phyloP scores from a whole-genome alignment of 2,888 invertebrate genomes.

The Parelbella ahira region DNA sequence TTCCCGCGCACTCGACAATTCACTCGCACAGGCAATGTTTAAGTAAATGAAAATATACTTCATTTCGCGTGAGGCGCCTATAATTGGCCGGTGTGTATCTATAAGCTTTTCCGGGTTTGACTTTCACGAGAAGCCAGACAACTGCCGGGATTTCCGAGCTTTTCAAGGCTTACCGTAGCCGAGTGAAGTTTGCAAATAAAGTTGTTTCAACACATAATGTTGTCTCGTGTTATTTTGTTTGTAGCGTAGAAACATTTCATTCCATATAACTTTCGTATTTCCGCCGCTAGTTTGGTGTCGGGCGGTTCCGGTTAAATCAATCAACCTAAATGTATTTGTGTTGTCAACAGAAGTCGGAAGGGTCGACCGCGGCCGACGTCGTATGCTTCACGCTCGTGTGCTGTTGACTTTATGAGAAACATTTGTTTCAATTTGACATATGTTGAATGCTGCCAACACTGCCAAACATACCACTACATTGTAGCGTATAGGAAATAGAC shows the following conservation, averaged over 20 bases:
- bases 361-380: conserved; percentile 2
- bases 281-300: background rate
- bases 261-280: background rate
- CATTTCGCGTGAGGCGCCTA: no score
- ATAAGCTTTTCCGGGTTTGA: no score
- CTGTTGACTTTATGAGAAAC: background rate
- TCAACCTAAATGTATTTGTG: conserved; percentile 35
- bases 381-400: background rate
- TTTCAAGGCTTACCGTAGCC: background rate
- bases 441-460: conserved; percentile 2
- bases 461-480: no score
- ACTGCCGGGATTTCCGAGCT: conserved; percentile 3
- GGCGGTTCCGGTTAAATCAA: conserved; percentile 33
- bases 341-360: conserved; percentile 29
- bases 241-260: no score
- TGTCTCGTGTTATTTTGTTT: no score
- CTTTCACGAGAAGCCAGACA: conserved; percentile 5
- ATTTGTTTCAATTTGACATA: conserved; percentile 7
- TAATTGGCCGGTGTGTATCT: no score
- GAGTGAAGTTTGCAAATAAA: conserved; percentile 3
- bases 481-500: no score
- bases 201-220: no score
- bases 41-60: no score
- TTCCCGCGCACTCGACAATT: no score
- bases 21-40: no score